phyloP scores from a whole-genome alignment of 2,888 invertebrate species.

The Physocephala rufipes region DNA sequence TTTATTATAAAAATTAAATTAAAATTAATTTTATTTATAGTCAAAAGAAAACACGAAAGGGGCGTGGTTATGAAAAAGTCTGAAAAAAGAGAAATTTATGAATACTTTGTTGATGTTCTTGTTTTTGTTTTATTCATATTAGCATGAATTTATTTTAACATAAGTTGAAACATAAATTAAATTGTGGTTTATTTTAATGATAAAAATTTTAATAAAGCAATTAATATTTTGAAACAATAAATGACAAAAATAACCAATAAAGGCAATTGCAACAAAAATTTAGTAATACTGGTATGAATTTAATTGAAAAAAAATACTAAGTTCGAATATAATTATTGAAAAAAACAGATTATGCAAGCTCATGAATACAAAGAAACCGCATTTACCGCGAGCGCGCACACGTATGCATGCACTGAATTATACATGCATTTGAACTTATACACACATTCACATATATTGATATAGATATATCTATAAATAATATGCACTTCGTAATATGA shows the following conservation, averaged over 20 bases:
- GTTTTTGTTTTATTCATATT: background rate
- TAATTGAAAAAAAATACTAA: background rate
- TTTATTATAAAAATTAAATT: background rate
- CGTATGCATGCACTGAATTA: background rate
- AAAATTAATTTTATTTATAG: background rate
- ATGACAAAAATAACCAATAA: background rate
- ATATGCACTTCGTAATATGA: no score
- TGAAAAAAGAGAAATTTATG: background rate
- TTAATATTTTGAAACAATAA: constrained; percentile 12
- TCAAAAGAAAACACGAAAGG: background rate
- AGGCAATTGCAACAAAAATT: background rate
- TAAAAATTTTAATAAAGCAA: constrained; percentile 15
- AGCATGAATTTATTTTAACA: background rate
- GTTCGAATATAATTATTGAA: background rate
- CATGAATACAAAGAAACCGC: background rate
- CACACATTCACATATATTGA: no score
- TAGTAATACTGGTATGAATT: background rate
- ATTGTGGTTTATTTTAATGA: background rate
- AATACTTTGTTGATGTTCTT: no score
- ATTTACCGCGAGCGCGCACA: background rate
- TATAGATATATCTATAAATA: no score
- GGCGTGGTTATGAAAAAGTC: background rate
- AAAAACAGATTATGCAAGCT: no score
- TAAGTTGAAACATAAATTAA: background rate
- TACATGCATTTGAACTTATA: no score